Conservation (phyloP, 1,140 invertebrate species). For the Neocloeon triangulifer region DNA sequence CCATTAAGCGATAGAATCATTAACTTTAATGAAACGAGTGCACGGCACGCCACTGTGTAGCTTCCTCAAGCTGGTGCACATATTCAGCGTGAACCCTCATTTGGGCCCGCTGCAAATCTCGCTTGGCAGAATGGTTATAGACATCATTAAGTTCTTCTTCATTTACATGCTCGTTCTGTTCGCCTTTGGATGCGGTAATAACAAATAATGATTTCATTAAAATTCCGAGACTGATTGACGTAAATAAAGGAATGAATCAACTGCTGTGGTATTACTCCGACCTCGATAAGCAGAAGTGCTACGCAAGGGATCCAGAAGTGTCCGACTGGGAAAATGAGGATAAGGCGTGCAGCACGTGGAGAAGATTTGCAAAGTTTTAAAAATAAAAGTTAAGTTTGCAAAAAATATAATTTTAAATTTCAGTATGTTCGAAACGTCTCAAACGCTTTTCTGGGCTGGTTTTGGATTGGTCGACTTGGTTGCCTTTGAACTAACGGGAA, state of each 20-base stretch:
- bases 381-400: constrained; percentile 1
- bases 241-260: constrained; percentile 55
- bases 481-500: constrained; percentile 62
- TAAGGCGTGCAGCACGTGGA: constrained; percentile 62
- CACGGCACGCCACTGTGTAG: constrained; percentile 16
- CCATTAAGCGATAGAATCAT: not conserved
- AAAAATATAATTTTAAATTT: constrained; percentile 12
- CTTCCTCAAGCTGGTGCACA: constrained; percentile 82
- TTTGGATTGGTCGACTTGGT: constrained; percentile 77
- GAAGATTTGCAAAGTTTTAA: constrained; percentile 58
- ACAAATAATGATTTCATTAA: not conserved
- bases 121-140: constrained; percentile 74
- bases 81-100: constrained; percentile 88
- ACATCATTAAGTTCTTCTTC: constrained; percentile 85
- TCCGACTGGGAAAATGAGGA: constrained; percentile 55
- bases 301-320: constrained; percentile 35
- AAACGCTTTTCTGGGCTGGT: constrained; percentile 84
- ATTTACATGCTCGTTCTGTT: constrained; percentile 76
- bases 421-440: constrained; percentile 81
- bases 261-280: constrained; percentile 91
- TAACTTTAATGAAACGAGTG: not conserved
- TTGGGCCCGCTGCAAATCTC: constrained; percentile 76
- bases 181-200: constrained; percentile 61
- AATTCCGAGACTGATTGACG: constrained; percentile 9
- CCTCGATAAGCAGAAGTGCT: constrained; percentile 62